Percentiles rank a stretch among this genome's conserved stretches.
Evolutionary conservation across 2,888 invertebrate species (phyloP).

Genomic region (Diadromus collaris): DNA sequence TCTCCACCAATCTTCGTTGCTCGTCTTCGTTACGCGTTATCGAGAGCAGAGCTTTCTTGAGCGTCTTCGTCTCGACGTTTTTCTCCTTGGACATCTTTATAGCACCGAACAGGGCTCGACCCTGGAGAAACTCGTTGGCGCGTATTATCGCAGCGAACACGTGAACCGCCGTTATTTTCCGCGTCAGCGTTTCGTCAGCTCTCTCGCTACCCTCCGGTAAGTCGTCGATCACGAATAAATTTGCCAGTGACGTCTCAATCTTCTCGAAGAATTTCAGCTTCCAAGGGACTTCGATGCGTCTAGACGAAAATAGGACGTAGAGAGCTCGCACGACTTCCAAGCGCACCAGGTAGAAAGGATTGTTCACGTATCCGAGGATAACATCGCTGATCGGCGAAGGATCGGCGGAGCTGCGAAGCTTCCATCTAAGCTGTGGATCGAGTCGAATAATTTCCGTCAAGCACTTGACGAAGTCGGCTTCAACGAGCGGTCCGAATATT

Average conservation of each 20-base stretch:
- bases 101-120: constrained; percentile 81
- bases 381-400: constrained; percentile 51
- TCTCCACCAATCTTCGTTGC: constrained; percentile 73
- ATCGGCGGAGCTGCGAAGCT: constrained; percentile 65
- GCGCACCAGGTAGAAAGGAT: constrained; percentile 78
- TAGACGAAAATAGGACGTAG: constrained; percentile 73
- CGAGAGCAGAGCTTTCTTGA: constrained; percentile 80
- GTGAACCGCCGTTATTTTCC: constrained; percentile 83
- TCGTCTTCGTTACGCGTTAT: constrained; percentile 74
- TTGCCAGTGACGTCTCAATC: constrained; percentile 72
- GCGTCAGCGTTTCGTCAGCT: constrained; percentile 82
- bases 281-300: constrained; percentile 64
- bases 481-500: constrained; percentile 77
- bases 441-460: constrained; percentile 77
- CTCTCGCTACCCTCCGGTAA: constrained; percentile 73
- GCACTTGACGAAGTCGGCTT: constrained; percentile 78
- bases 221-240: constrained; percentile 79
- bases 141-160: constrained; percentile 82
- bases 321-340: constrained; percentile 78
- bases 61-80: constrained; percentile 75
- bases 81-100: constrained; percentile 82
- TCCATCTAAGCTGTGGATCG: constrained; percentile 72
- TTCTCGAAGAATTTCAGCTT: constrained; percentile 74
- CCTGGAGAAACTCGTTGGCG: constrained; percentile 80
- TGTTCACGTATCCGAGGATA: constrained; percentile 74